Evolutionary conservation across 2,888 invertebrate species (phyloP).

Genomic region (Mesorhabditis spiculigera): DNA sequence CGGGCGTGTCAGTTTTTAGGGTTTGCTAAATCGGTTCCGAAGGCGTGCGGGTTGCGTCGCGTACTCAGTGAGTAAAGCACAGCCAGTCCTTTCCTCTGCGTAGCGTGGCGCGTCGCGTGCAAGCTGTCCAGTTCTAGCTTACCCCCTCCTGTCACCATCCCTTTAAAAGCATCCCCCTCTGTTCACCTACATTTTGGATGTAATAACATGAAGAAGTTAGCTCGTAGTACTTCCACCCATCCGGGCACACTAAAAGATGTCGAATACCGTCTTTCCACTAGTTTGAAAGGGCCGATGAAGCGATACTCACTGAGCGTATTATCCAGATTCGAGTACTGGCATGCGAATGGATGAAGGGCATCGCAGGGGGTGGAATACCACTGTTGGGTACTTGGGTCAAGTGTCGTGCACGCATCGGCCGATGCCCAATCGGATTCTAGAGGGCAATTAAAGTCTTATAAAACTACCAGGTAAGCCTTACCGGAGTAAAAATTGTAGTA

Average conservation of each 20-base stretch:
- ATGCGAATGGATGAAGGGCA: neutral
- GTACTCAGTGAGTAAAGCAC: too few species aligned
- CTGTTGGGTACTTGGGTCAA: neutral
- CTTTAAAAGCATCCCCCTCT: too few species aligned
- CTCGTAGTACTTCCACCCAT: neutral
- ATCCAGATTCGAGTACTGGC: neutral
- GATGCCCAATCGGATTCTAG: neutral
- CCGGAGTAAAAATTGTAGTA: neutral
- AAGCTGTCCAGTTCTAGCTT: too few species aligned
- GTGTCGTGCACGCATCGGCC: neutral
- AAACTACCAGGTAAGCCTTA: neutral
- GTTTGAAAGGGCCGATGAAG: too few species aligned
- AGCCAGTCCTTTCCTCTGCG: too few species aligned
- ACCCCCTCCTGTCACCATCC: too few species aligned
- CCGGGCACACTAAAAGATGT: neutral
- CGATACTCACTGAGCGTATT: neutral
- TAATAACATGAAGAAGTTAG: neutral
- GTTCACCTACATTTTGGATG: neutral
- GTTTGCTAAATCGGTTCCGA: too few species aligned
- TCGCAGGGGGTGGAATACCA: conserved; percentile 1
- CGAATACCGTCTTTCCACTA: too few species aligned
- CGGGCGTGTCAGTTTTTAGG: too few species aligned
- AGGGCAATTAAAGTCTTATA: neutral
- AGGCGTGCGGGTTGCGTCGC: too few species aligned
- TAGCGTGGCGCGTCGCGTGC: too few species aligned